These are phyloP conservation scores for Cynaeus angustus DNA, from an alignment of 2,888 invertebrate genomes.

Conservation along the genomic window DNA sequence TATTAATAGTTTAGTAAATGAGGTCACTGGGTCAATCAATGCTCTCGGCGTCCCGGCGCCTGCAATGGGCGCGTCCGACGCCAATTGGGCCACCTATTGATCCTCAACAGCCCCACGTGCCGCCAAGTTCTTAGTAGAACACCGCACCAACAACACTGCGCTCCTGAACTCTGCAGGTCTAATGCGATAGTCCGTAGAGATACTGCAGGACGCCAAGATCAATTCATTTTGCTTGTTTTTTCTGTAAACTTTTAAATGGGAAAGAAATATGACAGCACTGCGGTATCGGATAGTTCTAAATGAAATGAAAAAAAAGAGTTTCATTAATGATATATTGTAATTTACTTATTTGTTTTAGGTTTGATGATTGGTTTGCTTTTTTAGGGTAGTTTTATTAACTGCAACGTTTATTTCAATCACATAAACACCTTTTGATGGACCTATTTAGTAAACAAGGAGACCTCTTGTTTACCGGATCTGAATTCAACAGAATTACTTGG, in stretches of 20 bases:
- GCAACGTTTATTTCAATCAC: too few species aligned
- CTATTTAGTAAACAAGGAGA: too few species aligned
- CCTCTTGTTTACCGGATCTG: too few species aligned
- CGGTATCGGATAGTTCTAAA: too few species aligned
- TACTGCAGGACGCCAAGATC: conserved; percentile 36
- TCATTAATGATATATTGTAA: too few species aligned
- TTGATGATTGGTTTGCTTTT: too few species aligned
- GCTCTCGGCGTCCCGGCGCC: conserved; percentile 62
- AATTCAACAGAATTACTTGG: too few species aligned
- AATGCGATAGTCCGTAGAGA: conserved; percentile 29
- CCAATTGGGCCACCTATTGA: conserved; percentile 61
- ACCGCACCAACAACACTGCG: conserved; percentile 46
- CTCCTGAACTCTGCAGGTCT: conserved; percentile 35
- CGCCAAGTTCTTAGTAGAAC: conserved; percentile 45
- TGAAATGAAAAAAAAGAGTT: too few species aligned
- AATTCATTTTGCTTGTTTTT: conserved; percentile 19
- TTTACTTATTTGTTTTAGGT: too few species aligned
- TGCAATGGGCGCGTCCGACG: conserved; percentile 63
- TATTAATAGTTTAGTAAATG: conserved; percentile 58
- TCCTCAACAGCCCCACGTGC: conserved; percentile 51
- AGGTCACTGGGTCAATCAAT: conserved; percentile 65
- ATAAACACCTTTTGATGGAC: too few species aligned
- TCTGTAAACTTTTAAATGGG: not conserved
- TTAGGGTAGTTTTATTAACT: too few species aligned
- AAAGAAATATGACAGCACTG: too few species aligned